Percentiles rank a stretch among this genome's conserved stretches.
Conservation (phyloP, 2,888 invertebrate species). For the Mylabris sibirica region DNA sequence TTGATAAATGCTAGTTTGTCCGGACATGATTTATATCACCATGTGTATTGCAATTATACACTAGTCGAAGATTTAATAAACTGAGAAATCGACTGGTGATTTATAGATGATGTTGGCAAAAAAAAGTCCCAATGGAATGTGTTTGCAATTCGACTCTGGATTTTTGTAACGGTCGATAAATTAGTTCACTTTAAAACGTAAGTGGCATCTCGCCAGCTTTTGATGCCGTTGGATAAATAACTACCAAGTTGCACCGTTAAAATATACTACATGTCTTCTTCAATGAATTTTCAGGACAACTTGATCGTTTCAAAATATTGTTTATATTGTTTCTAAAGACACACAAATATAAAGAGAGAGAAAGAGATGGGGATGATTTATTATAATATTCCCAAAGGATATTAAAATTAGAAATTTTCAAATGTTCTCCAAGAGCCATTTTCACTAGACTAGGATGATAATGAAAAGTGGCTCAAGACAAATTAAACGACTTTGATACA, state of each 20-base stretch:
- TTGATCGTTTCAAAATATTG: constrained; percentile 46
- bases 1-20: constrained; percentile 56
- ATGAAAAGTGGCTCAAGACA: constrained; percentile 44
- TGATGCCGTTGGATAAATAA: constrained; percentile 47
- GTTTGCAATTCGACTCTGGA: constrained; percentile 45
- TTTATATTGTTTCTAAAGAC: constrained; percentile 23
- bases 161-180: constrained; percentile 55
- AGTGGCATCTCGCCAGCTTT: constrained; percentile 47
- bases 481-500: constrained; percentile 54
- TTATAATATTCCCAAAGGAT: constrained; percentile 5
- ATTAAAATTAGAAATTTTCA: constrained; percentile 7
- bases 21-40: constrained; percentile 56
- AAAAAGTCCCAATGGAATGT: constrained; percentile 40
- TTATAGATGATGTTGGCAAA: constrained; percentile 43
- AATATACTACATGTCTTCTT: constrained; percentile 47
- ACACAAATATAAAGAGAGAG: not conserved
- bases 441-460: constrained; percentile 14
- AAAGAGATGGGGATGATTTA: not conserved
- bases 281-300: constrained; percentile 47
- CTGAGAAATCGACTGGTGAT: constrained; percentile 59
- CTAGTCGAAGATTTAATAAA: constrained; percentile 59
- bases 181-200: constrained; percentile 47
- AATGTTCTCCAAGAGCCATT: not conserved
- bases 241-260: constrained; percentile 41
- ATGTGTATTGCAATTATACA: constrained; percentile 60